Base-by-base conservation (phyloP, 2,797 vertebrate species). In the Onychomys torridus region DNA sequence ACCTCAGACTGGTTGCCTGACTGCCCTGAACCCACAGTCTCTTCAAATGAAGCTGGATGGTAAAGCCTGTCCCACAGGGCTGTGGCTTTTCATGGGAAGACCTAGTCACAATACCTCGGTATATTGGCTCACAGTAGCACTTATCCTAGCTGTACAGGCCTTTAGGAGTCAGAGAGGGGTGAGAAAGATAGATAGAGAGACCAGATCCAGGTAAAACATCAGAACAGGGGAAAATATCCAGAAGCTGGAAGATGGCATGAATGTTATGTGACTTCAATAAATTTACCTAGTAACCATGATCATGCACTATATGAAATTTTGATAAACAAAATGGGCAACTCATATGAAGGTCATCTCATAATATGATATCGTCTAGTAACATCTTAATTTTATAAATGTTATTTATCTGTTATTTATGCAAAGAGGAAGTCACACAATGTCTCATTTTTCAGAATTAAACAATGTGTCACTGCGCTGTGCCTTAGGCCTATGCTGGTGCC, bases 231-330 rank as follows among this genome's bases (percentile, higher is more conserved):
- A 23, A 73, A 84, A n/a, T 37, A 25, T 43, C 10, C 57, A 94
- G 61, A 82, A 69, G 57, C 63, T 61, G 29, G 34, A 37, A 93
- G 55, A 17, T 88, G 43, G 82, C 25, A 37, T 63, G 5, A 86
- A 75, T 78, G 92, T 82, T 46, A n/a, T 75, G 76, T 73, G 46
- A 90, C 69, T 55, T 90, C 82, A 90, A 82, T 49, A 43, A 57
- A 55, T 13, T 55, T 63, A 55, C 27, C 67, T 93, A 65, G 32
- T 88, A 81, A 81, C 63, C 43, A 19, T 5, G 19, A 49, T 57
- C 69, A 67, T 34, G 37, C 3, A 57, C 43, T 37, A 13, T 9
- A 37, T 14, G 16, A 77, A 27, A 63, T 73, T 91, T 85, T 43
- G 52, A 16, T 40, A 40, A 52, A 71, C 6, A 27, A n/a, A 67